Evolutionary conservation across 1,140 invertebrate genomes (phyloP).

Genomic region (Calosoma granatense): DNA sequence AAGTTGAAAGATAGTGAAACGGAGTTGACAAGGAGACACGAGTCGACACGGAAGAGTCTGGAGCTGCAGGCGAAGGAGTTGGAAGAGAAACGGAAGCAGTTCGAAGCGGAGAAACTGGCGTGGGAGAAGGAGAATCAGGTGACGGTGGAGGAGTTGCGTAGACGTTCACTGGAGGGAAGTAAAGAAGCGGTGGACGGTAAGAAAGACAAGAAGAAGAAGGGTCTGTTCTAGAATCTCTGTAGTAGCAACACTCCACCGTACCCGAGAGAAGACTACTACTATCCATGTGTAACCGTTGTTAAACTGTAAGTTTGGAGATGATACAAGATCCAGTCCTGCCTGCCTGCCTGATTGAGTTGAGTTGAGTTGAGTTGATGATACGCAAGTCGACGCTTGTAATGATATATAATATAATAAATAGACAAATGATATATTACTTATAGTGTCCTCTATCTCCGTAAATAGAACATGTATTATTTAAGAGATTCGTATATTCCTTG

Average conservation of each 20-base stretch:
- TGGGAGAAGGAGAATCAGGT: slow-evolving; percentile 88
- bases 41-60: slow-evolving; percentile 51
- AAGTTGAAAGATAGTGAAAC: slow-evolving; percentile 87
- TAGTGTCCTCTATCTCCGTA: no score
- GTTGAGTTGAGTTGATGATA: no score
- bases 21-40: slow-evolving; percentile 59
- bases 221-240: slow-evolving; percentile 27
- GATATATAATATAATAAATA: no score
- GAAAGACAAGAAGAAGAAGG: slow-evolving; percentile 33
- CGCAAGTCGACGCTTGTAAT: not conserved
- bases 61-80: slow-evolving; percentile 84
- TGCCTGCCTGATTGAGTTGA: no score
- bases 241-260: no score
- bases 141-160: slow-evolving; percentile 74
- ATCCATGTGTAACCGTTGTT: no score
- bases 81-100: slow-evolving; percentile 77
- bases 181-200: slow-evolving; percentile 53
- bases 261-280: no score
- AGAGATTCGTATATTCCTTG: slow-evolving; percentile 7
- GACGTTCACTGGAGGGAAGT: slow-evolving; percentile 74
- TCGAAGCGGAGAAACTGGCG: slow-evolving; percentile 74
- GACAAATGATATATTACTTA: not conserved
- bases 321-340: no score
- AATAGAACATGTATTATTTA: slow-evolving; percentile 5
- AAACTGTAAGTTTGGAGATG: no score